These are phyloP conservation scores for Microplitis deprimator DNA, from an alignment of 2,888 invertebrate genomes.

Conservation along the genomic window DNA sequence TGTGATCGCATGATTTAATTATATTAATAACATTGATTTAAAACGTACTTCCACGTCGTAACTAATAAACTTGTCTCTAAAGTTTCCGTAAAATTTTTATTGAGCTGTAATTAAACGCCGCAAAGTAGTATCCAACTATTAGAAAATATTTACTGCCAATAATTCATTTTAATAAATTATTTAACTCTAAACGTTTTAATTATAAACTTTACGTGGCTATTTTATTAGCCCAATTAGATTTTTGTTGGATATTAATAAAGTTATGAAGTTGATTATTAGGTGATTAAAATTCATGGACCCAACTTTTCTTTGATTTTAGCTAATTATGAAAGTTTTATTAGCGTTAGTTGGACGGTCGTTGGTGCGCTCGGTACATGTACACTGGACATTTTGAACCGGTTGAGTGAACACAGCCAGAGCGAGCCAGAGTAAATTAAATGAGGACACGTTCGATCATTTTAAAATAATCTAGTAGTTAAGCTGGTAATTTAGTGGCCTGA, in stretches of 20 bases:
- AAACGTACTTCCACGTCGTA: not conserved
- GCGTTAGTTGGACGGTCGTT: not conserved
- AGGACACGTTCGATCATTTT: not conserved
- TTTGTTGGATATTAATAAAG: not conserved
- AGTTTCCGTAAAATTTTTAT: not conserved
- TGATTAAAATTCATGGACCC: not conserved
- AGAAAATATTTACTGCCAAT: not conserved
- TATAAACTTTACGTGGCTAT: not conserved
- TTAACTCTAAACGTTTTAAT: no score
- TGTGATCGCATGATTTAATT: not conserved
- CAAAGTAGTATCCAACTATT: not conserved
- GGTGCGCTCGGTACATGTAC: no score
- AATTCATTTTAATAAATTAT: not conserved
- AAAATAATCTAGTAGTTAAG: conserved; percentile 14
- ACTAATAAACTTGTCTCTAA: no score
- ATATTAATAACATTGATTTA: not conserved
- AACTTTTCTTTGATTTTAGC: conserved; percentile 4
- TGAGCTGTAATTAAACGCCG: not conserved
- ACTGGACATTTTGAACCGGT: not conserved
- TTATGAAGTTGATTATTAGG: not conserved
- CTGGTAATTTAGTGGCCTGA: conserved; percentile 20
- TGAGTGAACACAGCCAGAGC: not conserved
- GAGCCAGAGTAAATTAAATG: conserved; percentile 1
- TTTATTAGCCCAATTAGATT: not conserved
- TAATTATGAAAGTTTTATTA: conserved; percentile 10